A percentile compares a stretch with the other conserved stretches of the same genome.
Evolutionary conservation across 2,113 vertebrate genomes (phyloP).

Genomic region (Onychostruthus taczanowskii): DNA sequence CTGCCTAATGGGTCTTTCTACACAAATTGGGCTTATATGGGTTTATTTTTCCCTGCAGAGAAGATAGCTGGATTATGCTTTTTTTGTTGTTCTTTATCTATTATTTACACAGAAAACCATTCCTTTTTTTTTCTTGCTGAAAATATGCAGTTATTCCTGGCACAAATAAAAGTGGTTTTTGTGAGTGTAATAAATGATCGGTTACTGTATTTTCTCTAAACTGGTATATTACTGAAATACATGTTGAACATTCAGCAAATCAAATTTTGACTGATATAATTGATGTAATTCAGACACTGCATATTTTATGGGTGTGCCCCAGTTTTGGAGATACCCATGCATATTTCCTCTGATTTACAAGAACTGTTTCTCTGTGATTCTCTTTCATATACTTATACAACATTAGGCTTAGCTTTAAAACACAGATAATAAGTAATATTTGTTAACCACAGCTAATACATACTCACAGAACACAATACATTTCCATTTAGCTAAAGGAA

Average conservation of each 20-base stretch:
- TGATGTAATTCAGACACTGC: not conserved
- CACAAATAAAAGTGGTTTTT: conserved; percentile 1
- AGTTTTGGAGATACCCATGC: not conserved
- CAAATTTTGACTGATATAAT: not conserved
- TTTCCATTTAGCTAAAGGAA: not conserved
- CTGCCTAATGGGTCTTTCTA: conserved; percentile 72
- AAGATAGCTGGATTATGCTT: conserved; percentile 50
- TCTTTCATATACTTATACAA: not conserved
- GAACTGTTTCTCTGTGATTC: not conserved
- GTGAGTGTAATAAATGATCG: conserved; percentile 21
- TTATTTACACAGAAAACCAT: conserved; percentile 73
- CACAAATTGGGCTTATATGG: conserved; percentile 52
- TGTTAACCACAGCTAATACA: not conserved
- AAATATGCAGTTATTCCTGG: conserved; percentile 72
- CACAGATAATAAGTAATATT: not conserved
- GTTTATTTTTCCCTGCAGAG: conserved; percentile 65
- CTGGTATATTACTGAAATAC: not conserved
- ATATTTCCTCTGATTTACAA: not conserved
- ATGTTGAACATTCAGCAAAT: not conserved
- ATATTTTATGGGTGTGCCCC: not conserved
- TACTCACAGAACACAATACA: not conserved
- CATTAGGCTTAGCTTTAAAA: not conserved
- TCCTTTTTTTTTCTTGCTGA: conserved; percentile 27
- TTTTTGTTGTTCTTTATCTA: conserved; percentile 71
- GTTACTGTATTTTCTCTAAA: conserved; percentile 18